phyloP scores from a whole-genome alignment of 2,888 invertebrate genomes.

The Cremastinae sp. region DNA sequence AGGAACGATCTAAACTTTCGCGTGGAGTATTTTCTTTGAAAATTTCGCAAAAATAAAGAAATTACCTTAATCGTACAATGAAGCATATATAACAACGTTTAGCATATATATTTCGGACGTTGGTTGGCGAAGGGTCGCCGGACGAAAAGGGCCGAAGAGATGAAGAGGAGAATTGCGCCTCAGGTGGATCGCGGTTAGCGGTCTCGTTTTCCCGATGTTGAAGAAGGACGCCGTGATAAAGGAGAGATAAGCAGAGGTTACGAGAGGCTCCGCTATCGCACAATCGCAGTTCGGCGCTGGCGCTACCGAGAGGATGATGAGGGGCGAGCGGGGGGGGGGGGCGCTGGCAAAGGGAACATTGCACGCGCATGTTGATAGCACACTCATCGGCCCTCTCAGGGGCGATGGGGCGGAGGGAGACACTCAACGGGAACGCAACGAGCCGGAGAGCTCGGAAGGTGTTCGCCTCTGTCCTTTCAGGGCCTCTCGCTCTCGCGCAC shows the following conservation, averaged over 20 bases:
- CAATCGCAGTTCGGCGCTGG: conserved; percentile 48
- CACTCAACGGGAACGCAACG: conserved; percentile 45
- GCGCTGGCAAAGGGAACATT: conserved; percentile 16
- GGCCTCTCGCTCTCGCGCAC: conserved; percentile 38
- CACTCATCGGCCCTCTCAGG: background rate
- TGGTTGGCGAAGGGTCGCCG: too few relatives aligned
- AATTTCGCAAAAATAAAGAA: too few relatives aligned
- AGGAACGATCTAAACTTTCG: too few relatives aligned
- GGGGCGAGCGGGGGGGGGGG: background rate
- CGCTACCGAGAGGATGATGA: conserved; percentile 3
- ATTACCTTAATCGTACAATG: too few relatives aligned
- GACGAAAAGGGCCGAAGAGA: too few relatives aligned
- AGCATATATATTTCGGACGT: too few relatives aligned
- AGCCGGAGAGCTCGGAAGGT: conserved; percentile 49
- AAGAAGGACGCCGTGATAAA: conserved; percentile 14
- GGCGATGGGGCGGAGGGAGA: conserved; percentile 26
- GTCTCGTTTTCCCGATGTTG: conserved; percentile 33
- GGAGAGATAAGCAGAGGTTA: background rate
- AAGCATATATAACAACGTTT: too few relatives aligned
- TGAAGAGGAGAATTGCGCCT: background rate
- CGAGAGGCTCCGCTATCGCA: conserved; percentile 32
- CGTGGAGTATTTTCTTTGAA: too few relatives aligned
- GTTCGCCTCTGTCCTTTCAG: conserved; percentile 33
- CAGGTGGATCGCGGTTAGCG: conserved; percentile 31
- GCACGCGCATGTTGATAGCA: conserved; percentile 34